Base-by-base conservation (phyloP, 2,888 invertebrate genomes). In the Drosophila anceps region DNA sequence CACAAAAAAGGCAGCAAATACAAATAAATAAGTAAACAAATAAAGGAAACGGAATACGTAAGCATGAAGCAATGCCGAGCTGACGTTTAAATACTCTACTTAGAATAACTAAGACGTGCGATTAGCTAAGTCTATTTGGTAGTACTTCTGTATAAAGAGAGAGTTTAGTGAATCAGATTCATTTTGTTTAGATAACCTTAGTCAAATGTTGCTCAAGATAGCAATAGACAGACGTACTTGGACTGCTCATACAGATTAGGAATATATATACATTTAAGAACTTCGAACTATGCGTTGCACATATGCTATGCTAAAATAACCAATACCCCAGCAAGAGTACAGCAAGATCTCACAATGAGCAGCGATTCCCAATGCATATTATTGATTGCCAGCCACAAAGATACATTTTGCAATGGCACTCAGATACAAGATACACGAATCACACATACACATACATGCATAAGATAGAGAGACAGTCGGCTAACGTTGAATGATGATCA, bases 341-440 rank as follows among this genome's bases (percentile, higher is more conserved):
- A 48, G 29, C 37, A 58, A 59, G 44, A 63, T 33, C 54, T 62
- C 61, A 69, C 76, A 68, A 59, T 62, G 65, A 72, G 65, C 68
- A 60, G 62, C 58, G 54, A 69, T 73, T 81, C 73, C 58, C 72
- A 78, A 58, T 79, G 81, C 73, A 86, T 75, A 73, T 73, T 81
- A 83, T 78, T 82, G 87, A 84, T 82, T 80, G 87, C 69, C 75
- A 80, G 72, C 69, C 76, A 57, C 81, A 82, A 79, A 80, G 59
- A 62, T 59, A 62, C 53, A 59, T 75, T 70, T 69, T 50, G 69
- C 69, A 69, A 72, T 58, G 37, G 27, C 37, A 48, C 44, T 43
- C 46, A 35, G 24, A 44, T 24, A 20, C 33, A 44, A 33, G 10
- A 13, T 29, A 31, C 18, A 29, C 24, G 24, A 24, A 24, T 3